Percentiles rank a stretch among this genome's conserved stretches.
phyloP scores from a whole-genome alignment of 2,113 vertebrate genomes.

The Sceloporus tristichus region DNA sequence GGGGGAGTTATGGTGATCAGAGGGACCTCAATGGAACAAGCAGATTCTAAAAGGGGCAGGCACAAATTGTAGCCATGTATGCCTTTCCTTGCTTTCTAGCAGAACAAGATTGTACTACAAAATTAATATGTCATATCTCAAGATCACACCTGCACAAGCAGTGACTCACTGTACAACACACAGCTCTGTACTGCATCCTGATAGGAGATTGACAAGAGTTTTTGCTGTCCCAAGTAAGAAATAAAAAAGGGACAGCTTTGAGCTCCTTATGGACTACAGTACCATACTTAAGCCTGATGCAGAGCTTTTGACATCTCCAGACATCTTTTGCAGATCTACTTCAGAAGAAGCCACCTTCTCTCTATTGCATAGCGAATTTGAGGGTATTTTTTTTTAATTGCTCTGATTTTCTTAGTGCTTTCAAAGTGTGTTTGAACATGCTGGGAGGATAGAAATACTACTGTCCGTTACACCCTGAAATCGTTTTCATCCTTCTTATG shows the following conservation, averaged over 20 bases:
- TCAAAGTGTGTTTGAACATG: neutral
- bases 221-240: neutral
- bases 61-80: neutral
- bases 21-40: slow-evolving; percentile 21
- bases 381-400: neutral
- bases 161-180: neutral
- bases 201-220: neutral
- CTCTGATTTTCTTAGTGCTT: neutral
- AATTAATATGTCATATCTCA: neutral
- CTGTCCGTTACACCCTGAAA: neutral
- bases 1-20: slow-evolving; percentile 41
- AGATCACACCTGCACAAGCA: neutral
- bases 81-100: slow-evolving; percentile 32
- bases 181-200: neutral
- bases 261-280: neutral
- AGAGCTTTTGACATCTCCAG: too few species aligned
- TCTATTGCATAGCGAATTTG: neutral
- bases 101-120: slow-evolving; percentile 11
- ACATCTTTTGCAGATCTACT: neutral
- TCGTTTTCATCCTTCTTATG: too few species aligned
- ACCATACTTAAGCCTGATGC: neutral
- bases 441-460: neutral
- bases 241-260: neutral
- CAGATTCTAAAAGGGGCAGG: neutral
- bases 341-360: neutral